phyloP scores from a whole-genome alignment of 2,888 invertebrate genomes.

The Schrankia costaestrigalis region DNA sequence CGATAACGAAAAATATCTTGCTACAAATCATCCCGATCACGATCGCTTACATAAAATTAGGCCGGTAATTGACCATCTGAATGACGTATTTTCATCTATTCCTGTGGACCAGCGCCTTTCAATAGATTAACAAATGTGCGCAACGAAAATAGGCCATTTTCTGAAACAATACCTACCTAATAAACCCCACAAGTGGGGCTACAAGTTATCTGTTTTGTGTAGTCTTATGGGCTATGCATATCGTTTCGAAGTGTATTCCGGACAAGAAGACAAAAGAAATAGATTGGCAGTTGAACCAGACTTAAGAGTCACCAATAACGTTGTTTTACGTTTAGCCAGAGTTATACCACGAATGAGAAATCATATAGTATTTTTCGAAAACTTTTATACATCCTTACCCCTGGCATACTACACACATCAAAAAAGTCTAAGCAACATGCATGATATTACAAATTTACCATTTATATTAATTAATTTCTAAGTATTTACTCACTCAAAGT shows the following conservation, averaged over 20 bases:
- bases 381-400: slow-evolving; percentile 33
- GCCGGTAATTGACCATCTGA: slow-evolving; percentile 23
- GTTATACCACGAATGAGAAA: slow-evolving; percentile 34
- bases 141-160: slow-evolving; percentile 36
- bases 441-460: no score
- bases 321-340: slow-evolving; percentile 33
- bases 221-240: slow-evolving; percentile 26
- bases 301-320: slow-evolving; percentile 35
- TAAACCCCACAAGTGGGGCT: slow-evolving; percentile 41
- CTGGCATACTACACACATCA: no score
- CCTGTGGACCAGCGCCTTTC: slow-evolving; percentile 36
- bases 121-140: slow-evolving; percentile 41
- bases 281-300: slow-evolving; percentile 34
- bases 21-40: slow-evolving; percentile 30
- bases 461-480: no score
- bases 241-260: slow-evolving; percentile 34
- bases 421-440: no score
- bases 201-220: slow-evolving; percentile 36
- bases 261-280: slow-evolving; percentile 30
- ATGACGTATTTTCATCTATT: slow-evolving; percentile 23
- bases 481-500: no score
- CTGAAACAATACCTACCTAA: slow-evolving; percentile 39
- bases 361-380: slow-evolving; percentile 36
- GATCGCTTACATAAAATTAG: slow-evolving; percentile 33
- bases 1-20: slow-evolving; percentile 27